Conservation (phyloP, 2,797 vertebrate species). For the Chaetodon trifasciatus region DNA sequence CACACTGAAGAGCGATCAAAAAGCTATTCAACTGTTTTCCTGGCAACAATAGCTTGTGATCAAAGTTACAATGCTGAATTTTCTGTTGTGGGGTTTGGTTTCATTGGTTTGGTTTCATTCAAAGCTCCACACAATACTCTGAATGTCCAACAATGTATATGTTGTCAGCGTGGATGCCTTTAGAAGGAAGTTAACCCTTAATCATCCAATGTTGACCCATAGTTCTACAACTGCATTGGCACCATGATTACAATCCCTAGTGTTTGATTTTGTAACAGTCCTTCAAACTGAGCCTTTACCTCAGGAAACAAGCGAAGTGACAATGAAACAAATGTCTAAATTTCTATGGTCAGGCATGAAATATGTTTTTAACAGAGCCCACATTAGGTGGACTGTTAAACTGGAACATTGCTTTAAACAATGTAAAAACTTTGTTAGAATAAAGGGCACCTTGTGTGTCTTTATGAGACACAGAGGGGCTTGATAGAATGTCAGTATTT, state of each 20-base stretch:
- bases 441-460: too few species aligned
- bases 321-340: not conserved
- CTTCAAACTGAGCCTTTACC: not conserved
- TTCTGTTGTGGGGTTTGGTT: slow-evolving; percentile 9
- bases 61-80: slow-evolving; percentile 45
- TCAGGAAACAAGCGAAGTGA: not conserved
- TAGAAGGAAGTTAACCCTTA: not conserved
- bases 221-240: too few species aligned
- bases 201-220: not conserved
- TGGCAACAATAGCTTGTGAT: slow-evolving; percentile 24
- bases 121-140: slow-evolving; percentile 22
- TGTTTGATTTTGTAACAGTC: not conserved
- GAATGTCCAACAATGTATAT: not conserved
- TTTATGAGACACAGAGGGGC: too few species aligned
- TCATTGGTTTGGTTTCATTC: slow-evolving; percentile 33
- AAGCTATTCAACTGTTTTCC: slow-evolving; percentile 36
- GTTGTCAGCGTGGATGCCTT: not conserved
- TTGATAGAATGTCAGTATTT: too few species aligned
- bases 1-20: slow-evolving; percentile 33
- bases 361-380: not conserved
- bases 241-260: too few species aligned
- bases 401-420: too few species aligned
- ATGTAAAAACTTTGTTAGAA: too few species aligned
- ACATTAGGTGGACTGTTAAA: not conserved
- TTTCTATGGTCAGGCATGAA: not conserved